These are phyloP conservation scores for Empidonax alnorum DNA, from an alignment of 2,113 vertebrate genomes.

Conservation along the genomic window DNA sequence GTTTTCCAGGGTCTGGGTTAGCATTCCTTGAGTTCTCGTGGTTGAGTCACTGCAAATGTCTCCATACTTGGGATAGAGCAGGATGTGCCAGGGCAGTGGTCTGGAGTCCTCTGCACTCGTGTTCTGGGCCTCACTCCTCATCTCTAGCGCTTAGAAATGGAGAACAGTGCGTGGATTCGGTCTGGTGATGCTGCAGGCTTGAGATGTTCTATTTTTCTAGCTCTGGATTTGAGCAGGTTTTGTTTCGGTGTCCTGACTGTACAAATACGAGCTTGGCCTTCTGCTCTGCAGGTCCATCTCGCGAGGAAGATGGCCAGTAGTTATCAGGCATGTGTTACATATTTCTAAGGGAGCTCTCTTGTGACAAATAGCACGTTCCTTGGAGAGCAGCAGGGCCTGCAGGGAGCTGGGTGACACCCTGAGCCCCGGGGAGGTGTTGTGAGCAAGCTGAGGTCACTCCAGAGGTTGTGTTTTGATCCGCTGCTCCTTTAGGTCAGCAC, in stretches of 20 bases:
- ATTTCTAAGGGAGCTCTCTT: neutral
- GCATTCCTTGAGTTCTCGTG: neutral
- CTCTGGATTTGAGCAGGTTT: neutral
- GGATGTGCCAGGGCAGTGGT: neutral
- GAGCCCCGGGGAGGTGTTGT: neutral
- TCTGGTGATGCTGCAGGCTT: neutral
- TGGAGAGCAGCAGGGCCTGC: neutral
- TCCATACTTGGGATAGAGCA: neutral
- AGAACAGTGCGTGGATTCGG: neutral
- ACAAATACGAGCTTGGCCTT: neutral
- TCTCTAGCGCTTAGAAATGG: neutral
- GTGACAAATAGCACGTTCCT: neutral
- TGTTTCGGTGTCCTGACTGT: neutral
- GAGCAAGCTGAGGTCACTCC: neutral
- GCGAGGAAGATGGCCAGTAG: neutral
- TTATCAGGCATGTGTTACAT: neutral
- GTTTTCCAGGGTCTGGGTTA: neutral
- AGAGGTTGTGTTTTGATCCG: slow-evolving; percentile 23
- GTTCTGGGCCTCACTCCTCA: neutral
- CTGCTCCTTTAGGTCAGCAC: neutral
- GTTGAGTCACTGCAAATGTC: neutral
- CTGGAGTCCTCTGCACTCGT: neutral
- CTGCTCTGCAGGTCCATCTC: neutral
- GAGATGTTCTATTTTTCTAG: neutral
- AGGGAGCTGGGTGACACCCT: neutral